phyloP scores from a whole-genome alignment of 2,113 vertebrate genomes.

The Pycnonotus jocosus region DNA sequence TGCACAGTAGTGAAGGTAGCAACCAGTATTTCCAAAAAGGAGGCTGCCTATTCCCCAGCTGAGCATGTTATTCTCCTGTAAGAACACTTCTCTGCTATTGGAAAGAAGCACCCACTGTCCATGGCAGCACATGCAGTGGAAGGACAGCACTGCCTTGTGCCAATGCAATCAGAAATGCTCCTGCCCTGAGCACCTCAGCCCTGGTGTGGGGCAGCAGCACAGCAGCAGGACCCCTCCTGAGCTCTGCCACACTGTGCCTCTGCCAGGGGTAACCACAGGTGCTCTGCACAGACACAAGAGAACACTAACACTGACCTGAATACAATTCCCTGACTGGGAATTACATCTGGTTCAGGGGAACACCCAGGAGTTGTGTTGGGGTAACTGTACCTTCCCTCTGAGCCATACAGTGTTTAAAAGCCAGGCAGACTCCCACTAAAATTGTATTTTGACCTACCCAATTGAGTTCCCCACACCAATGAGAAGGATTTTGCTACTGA shows the following conservation, averaged over 20 bases:
- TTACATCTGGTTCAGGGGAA: neutral
- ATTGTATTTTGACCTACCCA: neutral
- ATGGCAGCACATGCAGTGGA: neutral
- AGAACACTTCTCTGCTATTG: neutral
- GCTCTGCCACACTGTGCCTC: neutral
- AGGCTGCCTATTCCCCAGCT: neutral
- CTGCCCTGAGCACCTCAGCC: neutral
- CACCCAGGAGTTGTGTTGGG: neutral
- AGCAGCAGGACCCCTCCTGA: neutral
- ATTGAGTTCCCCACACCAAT: neutral
- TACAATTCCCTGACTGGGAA: neutral
- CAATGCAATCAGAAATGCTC: neutral
- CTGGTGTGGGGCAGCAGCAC: neutral
- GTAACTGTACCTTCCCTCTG: neutral
- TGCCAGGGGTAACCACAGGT: accelerated
- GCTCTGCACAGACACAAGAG: neutral
- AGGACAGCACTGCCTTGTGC: neutral
- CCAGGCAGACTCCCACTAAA: neutral
- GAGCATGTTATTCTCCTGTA: neutral
- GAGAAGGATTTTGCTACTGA: neutral
- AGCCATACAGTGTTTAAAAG: neutral
- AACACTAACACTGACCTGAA: accelerated
- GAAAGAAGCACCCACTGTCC: neutral
- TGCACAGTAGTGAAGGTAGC: neutral
- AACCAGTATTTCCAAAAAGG: neutral